Percentiles rank a stretch among this genome's conserved stretches.
Evolutionary conservation across 2,888 invertebrate species (phyloP).

Genomic region (Epirrita christyi): DNA sequence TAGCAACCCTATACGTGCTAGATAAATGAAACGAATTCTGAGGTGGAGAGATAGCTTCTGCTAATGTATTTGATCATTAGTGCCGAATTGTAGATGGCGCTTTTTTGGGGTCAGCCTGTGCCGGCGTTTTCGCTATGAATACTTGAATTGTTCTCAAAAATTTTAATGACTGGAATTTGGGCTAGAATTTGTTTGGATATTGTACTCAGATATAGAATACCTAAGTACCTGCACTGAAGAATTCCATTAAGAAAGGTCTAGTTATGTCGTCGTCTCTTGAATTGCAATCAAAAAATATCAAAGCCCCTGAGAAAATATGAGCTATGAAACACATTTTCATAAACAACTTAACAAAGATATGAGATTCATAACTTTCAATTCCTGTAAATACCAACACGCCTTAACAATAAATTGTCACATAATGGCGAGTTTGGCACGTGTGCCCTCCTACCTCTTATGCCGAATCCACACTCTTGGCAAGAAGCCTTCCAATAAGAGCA

Average conservation of each 20-base stretch:
- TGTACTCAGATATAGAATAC: neutral
- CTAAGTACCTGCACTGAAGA: too few species aligned
- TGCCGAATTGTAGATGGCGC: conserved; percentile 20
- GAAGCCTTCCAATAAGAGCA: too few species aligned
- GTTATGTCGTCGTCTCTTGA: neutral
- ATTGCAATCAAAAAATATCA: conserved; percentile 11
- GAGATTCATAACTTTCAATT: conserved; percentile 18
- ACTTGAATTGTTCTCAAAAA: conserved; percentile 6
- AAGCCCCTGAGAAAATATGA: conserved; percentile 4
- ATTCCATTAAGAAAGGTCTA: neutral
- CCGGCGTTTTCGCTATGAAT: conserved; percentile 13
- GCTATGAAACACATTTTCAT: conserved; percentile 17
- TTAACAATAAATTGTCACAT: conserved; percentile 20
- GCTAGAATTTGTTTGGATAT: too few species aligned
- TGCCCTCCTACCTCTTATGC: conserved; percentile 9
- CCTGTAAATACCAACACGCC: conserved; percentile 10
- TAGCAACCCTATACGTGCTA: conserved; percentile 13
- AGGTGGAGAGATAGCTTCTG: conserved; percentile 28
- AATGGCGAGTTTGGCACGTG: conserved; percentile 23
- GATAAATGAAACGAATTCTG: conserved; percentile 32
- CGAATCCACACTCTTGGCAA: conserved; percentile 37
- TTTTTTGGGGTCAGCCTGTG: conserved; percentile 10
- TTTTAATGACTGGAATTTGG: neutral
- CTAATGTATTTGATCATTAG: conserved; percentile 41
- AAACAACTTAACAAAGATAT: conserved; percentile 14